Evolutionary conservation across 2,113 vertebrate genomes (phyloP), one percentile per base, ranked within the genome.

Genomic region (Axis porcinus): DNA sequence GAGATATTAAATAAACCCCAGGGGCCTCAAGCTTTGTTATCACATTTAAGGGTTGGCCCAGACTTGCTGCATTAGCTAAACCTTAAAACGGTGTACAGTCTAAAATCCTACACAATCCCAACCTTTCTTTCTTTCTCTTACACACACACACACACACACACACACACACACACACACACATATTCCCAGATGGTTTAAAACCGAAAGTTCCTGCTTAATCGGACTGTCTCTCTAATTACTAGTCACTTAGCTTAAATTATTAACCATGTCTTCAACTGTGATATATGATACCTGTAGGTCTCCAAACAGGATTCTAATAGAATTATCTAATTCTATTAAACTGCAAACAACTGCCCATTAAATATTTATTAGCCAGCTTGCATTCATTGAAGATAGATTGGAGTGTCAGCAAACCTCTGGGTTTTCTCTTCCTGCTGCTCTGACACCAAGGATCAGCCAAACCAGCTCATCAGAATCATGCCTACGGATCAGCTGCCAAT

Each of bases 241-340:
- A 99, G 95, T 97, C 98, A 99, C 98, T 98, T 99, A 99, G 97
- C 85, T 98, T 99, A 98, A 99, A 99, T 99, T 99, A 99, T 99
- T 99, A 99, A 99, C 97, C 13, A 0, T 98, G 97, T 98, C 98
- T 97, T 98, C 96, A 0, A 85, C 95, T 97, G 97, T 99, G 98
- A 99, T 98, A 91, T 98, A 99, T 98, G 97, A 98, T 97, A 98
- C 97, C 96, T 98, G 97, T 98, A 98, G 97, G 97, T 98, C 97
- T 98, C 98, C 95, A 98, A 99, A 98, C 98, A 99, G 98, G 97
- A 98, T 97, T 97, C 98, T 98, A 99, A 99, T 98, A 98, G 98
- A 99, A 99, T 99, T 99, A 99, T 98, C 98, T 98, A 99, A 99
- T 99, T 99, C 98, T 98, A 99, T 99, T 99, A 98, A 99, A 98